Conservation (phyloP, 2,888 invertebrate species). For the Willowsia nigromaculata region DNA sequence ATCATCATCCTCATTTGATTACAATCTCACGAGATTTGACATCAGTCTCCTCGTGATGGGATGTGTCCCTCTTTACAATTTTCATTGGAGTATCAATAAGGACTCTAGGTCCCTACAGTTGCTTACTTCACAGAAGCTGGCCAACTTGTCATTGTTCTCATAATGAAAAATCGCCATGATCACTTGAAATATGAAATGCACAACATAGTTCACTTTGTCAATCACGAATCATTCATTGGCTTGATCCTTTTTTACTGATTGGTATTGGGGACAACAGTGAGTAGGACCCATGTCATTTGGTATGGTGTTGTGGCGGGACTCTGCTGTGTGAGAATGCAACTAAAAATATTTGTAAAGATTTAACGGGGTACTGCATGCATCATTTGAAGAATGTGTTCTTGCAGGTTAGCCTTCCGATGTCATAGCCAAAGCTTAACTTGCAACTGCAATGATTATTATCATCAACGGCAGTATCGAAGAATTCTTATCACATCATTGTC, state of each 20-base stretch:
- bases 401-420: slow-evolving; percentile 13
- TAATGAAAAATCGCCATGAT: background rate
- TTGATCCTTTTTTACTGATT: slow-evolving; percentile 5
- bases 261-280: slow-evolving; percentile 23
- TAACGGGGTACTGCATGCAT: background rate
- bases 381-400: too few species aligned
- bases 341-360: background rate
- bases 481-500: slow-evolving; percentile 21
- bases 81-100: background rate
- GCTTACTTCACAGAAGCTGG: background rate
- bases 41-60: slow-evolving; percentile 7
- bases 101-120: background rate
- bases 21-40: slow-evolving; percentile 12
- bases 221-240: background rate
- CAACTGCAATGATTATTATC: background rate
- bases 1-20: slow-evolving; percentile 34
- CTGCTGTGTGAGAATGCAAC: background rate
- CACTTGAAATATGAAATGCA: background rate
- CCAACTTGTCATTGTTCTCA: background rate
- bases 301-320: background rate
- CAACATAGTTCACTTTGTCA: slow-evolving; percentile 26
- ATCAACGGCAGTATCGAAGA: background rate
- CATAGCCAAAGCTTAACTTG: background rate
- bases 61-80: slow-evolving; percentile 1
- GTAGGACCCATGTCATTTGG: background rate